Evolutionary conservation across 2,113 vertebrate species (phyloP).

Genomic region (Strigops habroptila): DNA sequence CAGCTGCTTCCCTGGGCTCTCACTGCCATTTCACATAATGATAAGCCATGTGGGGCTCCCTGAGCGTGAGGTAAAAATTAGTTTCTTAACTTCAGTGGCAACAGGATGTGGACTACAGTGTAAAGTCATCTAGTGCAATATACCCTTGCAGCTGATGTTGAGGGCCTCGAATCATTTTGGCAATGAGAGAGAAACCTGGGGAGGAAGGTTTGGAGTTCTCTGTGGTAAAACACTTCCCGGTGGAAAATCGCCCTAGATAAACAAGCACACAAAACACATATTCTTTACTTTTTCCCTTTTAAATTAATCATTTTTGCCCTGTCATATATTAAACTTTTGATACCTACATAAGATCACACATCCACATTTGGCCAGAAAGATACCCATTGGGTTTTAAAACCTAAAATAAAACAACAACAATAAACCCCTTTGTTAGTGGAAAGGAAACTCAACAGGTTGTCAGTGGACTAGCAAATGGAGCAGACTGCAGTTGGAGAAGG

Average conservation of each 20-base stretch:
- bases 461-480: neutral
- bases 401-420: neutral
- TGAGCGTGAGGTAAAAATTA: neutral
- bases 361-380: neutral
- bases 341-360: neutral
- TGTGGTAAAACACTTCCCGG: neutral
- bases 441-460: neutral
- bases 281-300: neutral
- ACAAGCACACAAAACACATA: neutral
- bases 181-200: neutral
- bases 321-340: neutral
- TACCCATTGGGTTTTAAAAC: neutral
- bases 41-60: neutral
- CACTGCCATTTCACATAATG: neutral
- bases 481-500: neutral
- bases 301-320: neutral
- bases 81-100: neutral
- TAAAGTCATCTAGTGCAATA: neutral
- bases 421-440: neutral
- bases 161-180: neutral
- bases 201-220: constrained; percentile 9
- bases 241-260: neutral
- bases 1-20: neutral
- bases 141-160: neutral
- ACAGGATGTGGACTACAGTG: neutral